Evolutionary conservation across 1,140 invertebrate genomes (phyloP), one percentile per base, ranked within the genome.

Genomic region (Reticulitermes speratus): DNA sequence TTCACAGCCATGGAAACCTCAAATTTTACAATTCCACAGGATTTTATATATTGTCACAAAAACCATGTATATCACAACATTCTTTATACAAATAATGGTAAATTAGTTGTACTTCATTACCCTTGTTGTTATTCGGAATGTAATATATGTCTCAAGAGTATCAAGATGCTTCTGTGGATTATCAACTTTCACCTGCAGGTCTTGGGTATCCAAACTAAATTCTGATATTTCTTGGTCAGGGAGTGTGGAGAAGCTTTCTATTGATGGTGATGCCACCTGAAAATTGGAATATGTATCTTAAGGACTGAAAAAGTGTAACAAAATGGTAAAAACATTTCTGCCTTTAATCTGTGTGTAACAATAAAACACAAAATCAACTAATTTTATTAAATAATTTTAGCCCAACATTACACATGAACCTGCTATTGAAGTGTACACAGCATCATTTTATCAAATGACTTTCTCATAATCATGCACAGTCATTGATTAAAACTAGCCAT

Each of bases 111-210:
- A 75, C 14, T 75, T 86, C 14, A 75, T 89, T 90, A 95, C 94
- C 89, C 93, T 94, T 3, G 95, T 95, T 25, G 93, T 94, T 44
- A 96, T 93, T 82, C 95, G 91, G 88, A 96, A 96, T 69, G 95
- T 95, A 83, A 96, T 95, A 88, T 94, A 96, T 5, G 95, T 95
- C 90, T 96, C 95, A 88, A 96, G 92, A 0, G 95, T 94, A 88
- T 95, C 95, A 30, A 95, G 92, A 90, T 96, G 95, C 89, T 96
- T 96, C 87, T 96, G 95, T n/a, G 95, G 95, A 91, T 95, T 95
- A 87, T 96, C 95, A 32, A 96, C 95, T 90, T 93, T 92, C 0
- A 96, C 92, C 89, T 94, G 93, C 21, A 96, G 90, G 89, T 96
- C 95, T 30, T 92, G 90, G 87, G 91, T 89, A 86, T 91, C 91